Evolutionary conservation across 2,888 invertebrate species (phyloP).

Genomic region (Tenthredo notha): DNA sequence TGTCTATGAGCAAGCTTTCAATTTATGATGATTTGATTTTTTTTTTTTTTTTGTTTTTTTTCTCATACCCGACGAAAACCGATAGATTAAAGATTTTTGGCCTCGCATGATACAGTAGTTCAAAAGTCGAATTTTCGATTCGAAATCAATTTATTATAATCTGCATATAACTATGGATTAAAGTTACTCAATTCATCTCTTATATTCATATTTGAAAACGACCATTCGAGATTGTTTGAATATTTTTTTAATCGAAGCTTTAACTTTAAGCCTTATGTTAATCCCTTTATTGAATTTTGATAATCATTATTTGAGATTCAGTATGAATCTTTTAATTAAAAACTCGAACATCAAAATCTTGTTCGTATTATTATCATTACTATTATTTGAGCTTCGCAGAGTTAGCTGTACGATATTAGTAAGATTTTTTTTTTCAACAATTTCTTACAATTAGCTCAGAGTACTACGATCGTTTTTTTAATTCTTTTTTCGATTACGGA

Average conservation of each 20-base stretch:
- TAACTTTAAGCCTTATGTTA: neutral
- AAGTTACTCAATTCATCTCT: neutral
- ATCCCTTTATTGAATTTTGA: neutral
- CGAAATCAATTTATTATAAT: neutral
- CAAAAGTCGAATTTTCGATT: neutral
- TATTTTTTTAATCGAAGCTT: neutral
- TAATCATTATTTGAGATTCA: neutral
- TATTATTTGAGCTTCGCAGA: neutral
- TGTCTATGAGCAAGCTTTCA: no score
- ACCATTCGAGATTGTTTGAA: neutral
- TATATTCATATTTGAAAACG: neutral
- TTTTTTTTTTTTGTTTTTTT: neutral
- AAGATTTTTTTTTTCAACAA: neutral
- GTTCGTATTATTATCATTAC: neutral
- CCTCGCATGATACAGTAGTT: neutral
- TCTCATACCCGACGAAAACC: neutral
- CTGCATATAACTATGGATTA: neutral
- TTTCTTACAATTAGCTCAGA: neutral
- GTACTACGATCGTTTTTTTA: neutral
- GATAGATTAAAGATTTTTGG: neutral
- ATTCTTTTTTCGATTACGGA: neutral
- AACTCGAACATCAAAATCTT: neutral
- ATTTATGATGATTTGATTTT: neutral
- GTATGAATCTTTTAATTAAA: neutral
- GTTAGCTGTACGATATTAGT: neutral